A percentile compares a stretch with the other conserved stretches of the same genome.
Conservation (phyloP, 1,140 invertebrate species). For the Drosophila truncata region DNA sequence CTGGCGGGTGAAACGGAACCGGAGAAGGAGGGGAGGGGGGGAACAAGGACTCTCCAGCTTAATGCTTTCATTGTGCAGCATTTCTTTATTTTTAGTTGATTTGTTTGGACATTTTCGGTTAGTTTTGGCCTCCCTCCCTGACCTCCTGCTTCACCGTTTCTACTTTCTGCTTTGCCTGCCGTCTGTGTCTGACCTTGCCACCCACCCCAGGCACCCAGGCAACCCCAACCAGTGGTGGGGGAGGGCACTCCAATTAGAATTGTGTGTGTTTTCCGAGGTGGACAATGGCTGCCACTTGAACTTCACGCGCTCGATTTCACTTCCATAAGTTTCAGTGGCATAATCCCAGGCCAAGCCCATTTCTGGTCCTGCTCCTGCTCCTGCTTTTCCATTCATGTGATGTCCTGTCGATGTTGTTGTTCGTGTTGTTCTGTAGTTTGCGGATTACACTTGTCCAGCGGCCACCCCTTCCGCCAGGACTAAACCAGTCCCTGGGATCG, state of each 20-base stretch:
- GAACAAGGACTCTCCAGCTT: slow-evolving; percentile 35
- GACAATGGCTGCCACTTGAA: slow-evolving; percentile 67
- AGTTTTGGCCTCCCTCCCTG: slow-evolving; percentile 23
- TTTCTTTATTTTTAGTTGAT: slow-evolving; percentile 74
- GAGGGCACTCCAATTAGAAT: slow-evolving; percentile 63
- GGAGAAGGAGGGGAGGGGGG: too few species aligned
- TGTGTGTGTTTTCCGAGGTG: slow-evolving; percentile 45
- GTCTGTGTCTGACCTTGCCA: slow-evolving; percentile 59
- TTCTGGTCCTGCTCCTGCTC: slow-evolving; percentile 6
- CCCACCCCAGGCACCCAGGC: neutral
- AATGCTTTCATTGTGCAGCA: slow-evolving; percentile 79
- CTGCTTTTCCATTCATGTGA: slow-evolving; percentile 13
- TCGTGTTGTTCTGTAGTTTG: slow-evolving; percentile 51
- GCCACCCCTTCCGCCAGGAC: slow-evolving; percentile 16
- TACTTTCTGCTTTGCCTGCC: neutral
- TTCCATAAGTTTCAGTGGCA: slow-evolving; percentile 62
- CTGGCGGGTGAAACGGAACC: neutral
- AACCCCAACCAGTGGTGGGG: too few species aligned
- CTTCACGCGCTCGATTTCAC: slow-evolving; percentile 77
- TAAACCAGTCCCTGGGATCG: slow-evolving; percentile 8
- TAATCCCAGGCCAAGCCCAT: slow-evolving; percentile 52
- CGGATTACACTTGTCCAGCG: slow-evolving; percentile 62
- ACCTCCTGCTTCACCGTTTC: neutral
- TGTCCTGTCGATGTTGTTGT: slow-evolving; percentile 44
- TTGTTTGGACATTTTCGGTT: slow-evolving; percentile 72